Evolutionary conservation across 2,888 invertebrate species (phyloP).

Genomic region (Troides helena): DNA sequence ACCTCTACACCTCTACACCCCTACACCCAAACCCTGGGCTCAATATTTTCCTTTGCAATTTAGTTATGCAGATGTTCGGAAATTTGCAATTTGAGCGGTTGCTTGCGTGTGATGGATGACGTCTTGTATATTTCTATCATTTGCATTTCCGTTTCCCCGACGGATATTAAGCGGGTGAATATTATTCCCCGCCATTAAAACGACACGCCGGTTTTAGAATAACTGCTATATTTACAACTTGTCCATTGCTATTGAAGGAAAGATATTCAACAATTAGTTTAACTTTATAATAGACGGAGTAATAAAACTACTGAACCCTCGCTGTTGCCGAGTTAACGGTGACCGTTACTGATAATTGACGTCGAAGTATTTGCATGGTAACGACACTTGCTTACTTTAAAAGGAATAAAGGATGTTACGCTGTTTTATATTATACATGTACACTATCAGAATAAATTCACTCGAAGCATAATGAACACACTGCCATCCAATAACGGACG

Average conservation of each 20-base stretch:
- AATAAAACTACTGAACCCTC: neutral
- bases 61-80: conserved; percentile 12
- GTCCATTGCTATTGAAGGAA: neutral
- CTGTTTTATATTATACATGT: neutral
- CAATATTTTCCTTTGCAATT: neutral
- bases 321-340: neutral
- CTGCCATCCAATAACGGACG: no score
- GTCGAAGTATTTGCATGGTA: neutral
- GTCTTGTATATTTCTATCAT: conserved; percentile 11
- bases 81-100: conserved; percentile 11
- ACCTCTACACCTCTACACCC: no score
- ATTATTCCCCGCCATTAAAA: no score
- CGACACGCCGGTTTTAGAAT: neutral
- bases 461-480: neutral
- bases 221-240: neutral
- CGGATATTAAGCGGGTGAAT: no score
- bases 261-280: neutral
- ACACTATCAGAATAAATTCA: neutral
- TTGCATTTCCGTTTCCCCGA: conserved; percentile 2
- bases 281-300: neutral
- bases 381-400: neutral
- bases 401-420: neutral
- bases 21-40: neutral
- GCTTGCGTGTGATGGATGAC: conserved; percentile 10
- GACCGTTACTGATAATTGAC: conserved; percentile 3